Evolutionary conservation across 2,797 vertebrate genomes (phyloP).

Genomic region (Masticophis lateralis): DNA sequence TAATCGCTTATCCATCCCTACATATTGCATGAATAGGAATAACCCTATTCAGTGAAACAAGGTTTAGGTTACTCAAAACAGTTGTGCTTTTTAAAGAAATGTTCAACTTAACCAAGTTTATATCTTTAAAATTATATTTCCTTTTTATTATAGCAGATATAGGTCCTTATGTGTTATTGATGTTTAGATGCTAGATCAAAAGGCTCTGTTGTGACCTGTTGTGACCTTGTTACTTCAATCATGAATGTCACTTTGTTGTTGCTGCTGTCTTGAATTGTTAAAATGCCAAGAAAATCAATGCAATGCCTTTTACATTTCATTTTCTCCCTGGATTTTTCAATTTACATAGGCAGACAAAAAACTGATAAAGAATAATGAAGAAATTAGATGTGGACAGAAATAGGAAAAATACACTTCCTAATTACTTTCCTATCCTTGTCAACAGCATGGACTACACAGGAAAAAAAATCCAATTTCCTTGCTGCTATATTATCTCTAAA

Average conservation of each 20-base stretch:
- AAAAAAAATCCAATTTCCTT: background rate
- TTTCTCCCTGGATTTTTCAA: conserved; percentile 4
- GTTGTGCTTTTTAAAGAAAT: background rate
- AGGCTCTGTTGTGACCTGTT: background rate
- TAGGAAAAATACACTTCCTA: background rate
- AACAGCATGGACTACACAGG: background rate
- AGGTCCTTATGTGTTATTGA: background rate
- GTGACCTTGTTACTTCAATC: conserved; percentile 1
- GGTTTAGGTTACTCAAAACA: background rate
- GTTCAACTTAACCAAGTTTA: background rate
- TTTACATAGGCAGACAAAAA: conserved; percentile 6
- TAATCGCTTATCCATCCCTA: background rate
- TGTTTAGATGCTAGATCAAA: background rate
- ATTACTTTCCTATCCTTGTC: background rate
- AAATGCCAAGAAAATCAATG: conserved; percentile 32
- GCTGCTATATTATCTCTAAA: background rate
- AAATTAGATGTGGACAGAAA: background rate
- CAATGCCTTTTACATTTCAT: conserved; percentile 2
- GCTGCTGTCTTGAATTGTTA: conserved; percentile 2
- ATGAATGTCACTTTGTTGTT: conserved; percentile 13
- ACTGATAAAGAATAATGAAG: background rate
- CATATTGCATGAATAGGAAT: background rate
- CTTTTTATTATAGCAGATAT: background rate
- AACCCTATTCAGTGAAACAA: background rate
- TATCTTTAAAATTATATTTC: background rate